Percentiles rank a stretch among this genome's conserved stretches.
Evolutionary conservation across 53 echinoderm and acorn worm genomes (phyloP).

Genomic region (Holothuria leucospilota): DNA sequence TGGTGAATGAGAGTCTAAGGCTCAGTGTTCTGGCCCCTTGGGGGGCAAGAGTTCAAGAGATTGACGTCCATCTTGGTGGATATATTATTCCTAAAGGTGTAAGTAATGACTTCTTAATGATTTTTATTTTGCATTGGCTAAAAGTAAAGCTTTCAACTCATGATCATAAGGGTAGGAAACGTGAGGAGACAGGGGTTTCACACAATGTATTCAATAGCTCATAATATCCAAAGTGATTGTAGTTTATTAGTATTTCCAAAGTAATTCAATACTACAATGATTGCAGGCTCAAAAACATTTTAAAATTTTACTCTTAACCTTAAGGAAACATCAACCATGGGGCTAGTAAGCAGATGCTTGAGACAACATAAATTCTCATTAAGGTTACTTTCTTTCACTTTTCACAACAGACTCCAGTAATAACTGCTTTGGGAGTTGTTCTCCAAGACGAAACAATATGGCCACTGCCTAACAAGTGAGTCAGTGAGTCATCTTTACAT

Average conservation of each 20-base stretch:
- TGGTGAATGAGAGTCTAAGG: conserved; percentile 81
- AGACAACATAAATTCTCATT: no score
- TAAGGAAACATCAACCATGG: no score
- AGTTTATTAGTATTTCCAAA: no score
- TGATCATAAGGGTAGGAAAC: no score
- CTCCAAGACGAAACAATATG: conserved; percentile 48
- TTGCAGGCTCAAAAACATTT: no score
- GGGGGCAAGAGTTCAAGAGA: conserved; percentile 75
- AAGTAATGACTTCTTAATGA: conserved; percentile 13
- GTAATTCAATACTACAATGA: no score
- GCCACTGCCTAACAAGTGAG: conserved; percentile 60
- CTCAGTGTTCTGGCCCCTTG: conserved; percentile 74
- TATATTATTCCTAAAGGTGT: conserved; percentile 81
- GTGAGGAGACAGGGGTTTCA: no score
- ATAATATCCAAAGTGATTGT: neutral
- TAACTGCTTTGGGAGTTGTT: conserved; percentile 61
- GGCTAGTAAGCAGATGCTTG: no score
- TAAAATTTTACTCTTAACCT: no score
- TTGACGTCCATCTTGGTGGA: conserved; percentile 78
- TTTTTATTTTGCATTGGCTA: no score
- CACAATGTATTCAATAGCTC: neutral
- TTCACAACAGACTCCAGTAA: conserved; percentile 53
- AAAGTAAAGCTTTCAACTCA: no score
- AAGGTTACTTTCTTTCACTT: neutral
- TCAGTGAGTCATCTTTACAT: conserved; percentile 37